phyloP scores from a whole-genome alignment of 2,888 invertebrate genomes.

The Eustalomyia histrio region DNA sequence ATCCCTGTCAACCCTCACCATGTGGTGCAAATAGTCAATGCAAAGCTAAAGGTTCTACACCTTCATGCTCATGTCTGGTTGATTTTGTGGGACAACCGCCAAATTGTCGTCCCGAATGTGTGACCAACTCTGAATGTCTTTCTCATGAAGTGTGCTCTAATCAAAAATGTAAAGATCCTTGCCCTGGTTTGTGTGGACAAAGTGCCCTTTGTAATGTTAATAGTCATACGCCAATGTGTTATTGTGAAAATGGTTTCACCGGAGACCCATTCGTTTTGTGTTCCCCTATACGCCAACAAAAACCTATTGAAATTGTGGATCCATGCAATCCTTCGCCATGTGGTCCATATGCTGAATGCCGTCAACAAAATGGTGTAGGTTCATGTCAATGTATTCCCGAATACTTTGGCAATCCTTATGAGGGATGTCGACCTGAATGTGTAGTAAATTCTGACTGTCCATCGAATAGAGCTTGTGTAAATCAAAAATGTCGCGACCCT shows the following conservation, averaged over 20 bases:
- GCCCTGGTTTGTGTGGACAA: constrained; percentile 85
- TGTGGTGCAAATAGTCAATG: constrained; percentile 83
- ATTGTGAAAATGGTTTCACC: constrained; percentile 81
- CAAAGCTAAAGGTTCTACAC: constrained; percentile 81
- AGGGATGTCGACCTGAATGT: constrained; percentile 88
- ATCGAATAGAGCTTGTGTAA: constrained; percentile 85
- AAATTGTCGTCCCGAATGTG: constrained; percentile 86
- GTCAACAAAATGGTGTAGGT: constrained; percentile 83
- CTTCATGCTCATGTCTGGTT: constrained; percentile 87
- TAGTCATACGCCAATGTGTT: constrained; percentile 89
- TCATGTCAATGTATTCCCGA: constrained; percentile 86
- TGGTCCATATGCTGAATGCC: constrained; percentile 87
- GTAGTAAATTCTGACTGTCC: constrained; percentile 86
- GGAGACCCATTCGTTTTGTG: constrained; percentile 80
- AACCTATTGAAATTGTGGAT: constrained; percentile 78
- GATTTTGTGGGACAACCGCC: constrained; percentile 86
- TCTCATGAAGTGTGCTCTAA: constrained; percentile 85
- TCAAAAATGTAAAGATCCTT: constrained; percentile 88
- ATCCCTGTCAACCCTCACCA: constrained; percentile 81
- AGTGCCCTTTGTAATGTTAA: constrained; percentile 87
- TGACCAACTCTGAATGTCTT: constrained; percentile 87
- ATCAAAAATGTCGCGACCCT: constrained; percentile 88
- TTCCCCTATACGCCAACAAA: constrained; percentile 79
- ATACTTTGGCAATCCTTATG: constrained; percentile 89
- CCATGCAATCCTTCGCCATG: constrained; percentile 91